Evolutionary conservation across 1,140 invertebrate species (phyloP).

Genomic region (Dendrolimus kikuchii): DNA sequence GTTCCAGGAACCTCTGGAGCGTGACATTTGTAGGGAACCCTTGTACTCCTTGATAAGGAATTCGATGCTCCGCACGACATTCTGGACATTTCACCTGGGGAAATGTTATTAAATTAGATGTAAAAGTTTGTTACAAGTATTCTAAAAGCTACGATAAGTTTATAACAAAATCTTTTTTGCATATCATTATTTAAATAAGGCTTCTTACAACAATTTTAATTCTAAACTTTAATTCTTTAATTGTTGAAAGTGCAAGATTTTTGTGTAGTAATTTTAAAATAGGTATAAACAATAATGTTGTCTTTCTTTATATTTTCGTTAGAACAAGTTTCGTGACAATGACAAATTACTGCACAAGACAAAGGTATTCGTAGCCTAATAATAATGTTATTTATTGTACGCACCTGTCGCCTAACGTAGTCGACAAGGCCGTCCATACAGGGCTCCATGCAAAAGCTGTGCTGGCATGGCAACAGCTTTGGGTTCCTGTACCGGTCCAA

Average conservation of each 20-base stretch:
- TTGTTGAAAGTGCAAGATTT: too few relatives aligned
- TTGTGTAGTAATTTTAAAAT: too few relatives aligned
- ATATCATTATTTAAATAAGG: too few relatives aligned
- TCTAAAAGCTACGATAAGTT: too few relatives aligned
- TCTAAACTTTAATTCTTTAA: too few relatives aligned
- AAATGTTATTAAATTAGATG: constrained; percentile 6
- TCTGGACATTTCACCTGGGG: constrained; percentile 97
- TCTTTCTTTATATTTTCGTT: too few relatives aligned
- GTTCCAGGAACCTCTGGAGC: constrained; percentile 93
- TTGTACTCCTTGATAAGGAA: constrained; percentile 96
- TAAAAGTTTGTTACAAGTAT: background rate
- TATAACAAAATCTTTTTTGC: too few relatives aligned
- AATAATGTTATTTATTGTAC: background rate
- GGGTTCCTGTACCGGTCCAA: constrained; percentile 97
- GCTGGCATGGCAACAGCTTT: constrained; percentile 98
- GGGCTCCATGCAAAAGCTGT: constrained; percentile 99
- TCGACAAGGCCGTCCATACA: constrained; percentile 98
- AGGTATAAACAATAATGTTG: too few relatives aligned
- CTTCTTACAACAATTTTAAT: too few relatives aligned
- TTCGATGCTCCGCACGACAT: constrained; percentile 97
- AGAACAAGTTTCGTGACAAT: background rate
- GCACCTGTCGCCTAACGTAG: constrained; percentile 91
- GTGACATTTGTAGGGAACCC: constrained; percentile 97
- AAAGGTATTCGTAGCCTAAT: too few relatives aligned
- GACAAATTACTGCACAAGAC: background rate